Percentiles rank a stretch among this genome's conserved stretches.
Evolutionary conservation across 2,888 invertebrate species (phyloP).

Genomic region (Drosophila birchii): DNA sequence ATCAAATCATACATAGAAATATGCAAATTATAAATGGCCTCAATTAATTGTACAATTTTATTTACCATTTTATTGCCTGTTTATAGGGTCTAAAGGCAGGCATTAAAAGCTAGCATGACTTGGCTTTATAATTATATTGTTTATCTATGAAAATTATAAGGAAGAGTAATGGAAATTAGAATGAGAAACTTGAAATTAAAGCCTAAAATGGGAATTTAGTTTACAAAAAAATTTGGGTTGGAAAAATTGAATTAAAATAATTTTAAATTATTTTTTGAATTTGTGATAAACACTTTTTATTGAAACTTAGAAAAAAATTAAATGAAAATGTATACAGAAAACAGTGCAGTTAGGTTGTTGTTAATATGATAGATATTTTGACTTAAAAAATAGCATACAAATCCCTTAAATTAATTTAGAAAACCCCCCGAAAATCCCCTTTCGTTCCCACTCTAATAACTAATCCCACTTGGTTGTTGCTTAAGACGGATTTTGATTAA

Average conservation of each 20-base stretch:
- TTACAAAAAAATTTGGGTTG: not conserved
- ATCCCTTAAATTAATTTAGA: not conserved
- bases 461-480: not conserved
- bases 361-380: no score
- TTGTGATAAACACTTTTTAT: no score
- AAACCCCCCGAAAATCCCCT: not conserved
- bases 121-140: no score
- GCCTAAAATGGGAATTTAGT: no score
- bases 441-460: not conserved
- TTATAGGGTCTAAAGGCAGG: not conserved
- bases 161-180: not conserved
- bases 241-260: no score
- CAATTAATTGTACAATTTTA: slow-evolving; percentile 3
- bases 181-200: no score
- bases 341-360: no score
- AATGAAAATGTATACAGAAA: not conserved
- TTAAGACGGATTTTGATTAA: slow-evolving; percentile 1
- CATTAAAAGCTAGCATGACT: not conserved
- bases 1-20: not conserved
- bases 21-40: not conserved
- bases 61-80: not conserved
- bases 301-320: not conserved
- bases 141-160: not conserved
- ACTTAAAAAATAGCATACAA: not conserved
- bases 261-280: not conserved